Evolutionary conservation across 1,140 invertebrate species (phyloP), one percentile per base, ranked within the genome.

Genomic region (Caligus rogercresseyi): DNA sequence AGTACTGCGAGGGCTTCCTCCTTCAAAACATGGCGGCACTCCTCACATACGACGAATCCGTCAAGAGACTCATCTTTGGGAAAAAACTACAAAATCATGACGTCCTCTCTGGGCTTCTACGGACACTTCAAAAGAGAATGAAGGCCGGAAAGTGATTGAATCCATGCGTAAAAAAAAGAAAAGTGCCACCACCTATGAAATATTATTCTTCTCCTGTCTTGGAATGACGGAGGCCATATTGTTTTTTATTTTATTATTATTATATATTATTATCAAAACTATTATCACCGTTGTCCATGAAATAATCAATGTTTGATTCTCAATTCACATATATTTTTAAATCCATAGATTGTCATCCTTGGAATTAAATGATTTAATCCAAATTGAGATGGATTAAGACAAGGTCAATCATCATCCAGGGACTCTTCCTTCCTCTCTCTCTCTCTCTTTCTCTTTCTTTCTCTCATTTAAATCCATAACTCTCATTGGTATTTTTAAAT

Each of bases 1-100:
- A 90, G 72, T 91, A 87, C 73, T 91, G 88, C 69, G 87, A 91
- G 76, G 86, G 87, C 26, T 89, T 90, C 72, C 74, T 93, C 15
- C 76, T 93, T 52, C 88, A 93, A 74, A 91, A 91, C 71, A 88
- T 93, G 87, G 86, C 91, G 1, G 85, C 87, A n/a, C 75, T 91
- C 1, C 75, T 91, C 23, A 90, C 87, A 0, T 89, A 89, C 66
- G 87, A 92, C 67, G 87, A 91, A 70, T 89, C 86, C 0, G 87
- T 90, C 0, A 88, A 89, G 68, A 79, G 87, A 66, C 73, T 91
- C 18, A 78, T 91, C 16, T 90, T 91, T 67, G 87, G 87, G 43
- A 90, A 90, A 71, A 84, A 88, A 69, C 75, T 90, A 56, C 87
- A 88, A 51, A 89, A 89, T 71, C 87, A 90, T 69, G 88, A 91